Conservation (phyloP, 2,888 invertebrate species). For the Noctua fimbriata region DNA sequence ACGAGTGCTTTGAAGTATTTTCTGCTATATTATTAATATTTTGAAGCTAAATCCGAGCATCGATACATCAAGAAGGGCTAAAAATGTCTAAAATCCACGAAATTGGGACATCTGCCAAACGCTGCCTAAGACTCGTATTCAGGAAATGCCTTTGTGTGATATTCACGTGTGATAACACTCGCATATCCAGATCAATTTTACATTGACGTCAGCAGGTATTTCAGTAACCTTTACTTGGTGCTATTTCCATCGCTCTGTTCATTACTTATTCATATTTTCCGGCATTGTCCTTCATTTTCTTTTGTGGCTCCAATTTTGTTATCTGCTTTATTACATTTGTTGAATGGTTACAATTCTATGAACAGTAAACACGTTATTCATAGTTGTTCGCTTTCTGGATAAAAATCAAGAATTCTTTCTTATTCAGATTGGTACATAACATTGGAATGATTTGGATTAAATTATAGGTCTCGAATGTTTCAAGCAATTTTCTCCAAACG, state of each 20-base stretch:
- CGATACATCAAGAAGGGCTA: conserved; percentile 7
- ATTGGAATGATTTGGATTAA: not conserved
- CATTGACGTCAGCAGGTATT: conserved; percentile 53
- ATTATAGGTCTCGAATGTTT: conserved; percentile 2
- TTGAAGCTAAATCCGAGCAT: not conserved
- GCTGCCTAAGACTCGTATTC: conserved; percentile 20
- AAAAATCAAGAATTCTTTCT: conserved; percentile 24
- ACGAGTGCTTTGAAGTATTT: not conserved
- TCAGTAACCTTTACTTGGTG: conserved; percentile 41
- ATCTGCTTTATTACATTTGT: conserved; percentile 40
- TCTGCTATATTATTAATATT: not conserved
- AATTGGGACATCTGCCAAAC: conserved; percentile 50
- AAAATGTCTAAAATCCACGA: conserved; percentile 15
- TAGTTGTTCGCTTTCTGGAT: conserved; percentile 1
- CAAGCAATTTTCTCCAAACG: not conserved
- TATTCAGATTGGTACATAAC: conserved; percentile 5
- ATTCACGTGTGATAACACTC: conserved; percentile 45
- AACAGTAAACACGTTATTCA: conserved; percentile 29
- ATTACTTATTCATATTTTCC: conserved; percentile 61
- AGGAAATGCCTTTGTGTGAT: conserved; percentile 52
- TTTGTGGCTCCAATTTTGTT: conserved; percentile 52
- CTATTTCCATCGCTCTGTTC: conserved; percentile 49
- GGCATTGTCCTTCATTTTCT: conserved; percentile 52
- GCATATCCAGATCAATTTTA: conserved; percentile 34
- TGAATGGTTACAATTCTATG: conserved; percentile 39